Conservation (phyloP, 2,797 vertebrate genomes). For the Phrynocephalus forsythii region DNA sequence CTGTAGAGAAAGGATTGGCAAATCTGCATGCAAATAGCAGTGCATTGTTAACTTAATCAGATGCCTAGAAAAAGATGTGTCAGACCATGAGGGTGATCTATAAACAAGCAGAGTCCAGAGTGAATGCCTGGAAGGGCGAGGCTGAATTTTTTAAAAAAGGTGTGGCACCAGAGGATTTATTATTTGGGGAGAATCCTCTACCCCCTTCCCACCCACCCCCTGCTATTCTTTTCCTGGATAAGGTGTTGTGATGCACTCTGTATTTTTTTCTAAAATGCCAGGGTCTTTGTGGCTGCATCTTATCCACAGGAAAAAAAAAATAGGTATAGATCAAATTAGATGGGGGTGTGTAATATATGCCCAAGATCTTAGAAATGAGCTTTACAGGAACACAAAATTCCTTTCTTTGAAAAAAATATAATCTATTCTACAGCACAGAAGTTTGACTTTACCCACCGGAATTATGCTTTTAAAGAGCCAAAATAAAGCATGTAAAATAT, state of each 20-base stretch:
- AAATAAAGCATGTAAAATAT: slow-evolving; percentile 38
- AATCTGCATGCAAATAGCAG: slow-evolving; percentile 99
- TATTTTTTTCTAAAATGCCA: slow-evolving; percentile 29
- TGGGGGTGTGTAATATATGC: not conserved
- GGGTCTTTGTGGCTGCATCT: not conserved
- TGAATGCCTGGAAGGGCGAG: slow-evolving; percentile 81
- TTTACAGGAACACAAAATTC: not conserved
- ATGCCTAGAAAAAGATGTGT: slow-evolving; percentile 93
- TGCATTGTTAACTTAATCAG: slow-evolving; percentile 99
- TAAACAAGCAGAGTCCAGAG: slow-evolving; percentile 82
- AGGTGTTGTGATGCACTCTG: slow-evolving; percentile 66
- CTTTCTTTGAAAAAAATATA: not conserved
- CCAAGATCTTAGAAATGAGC: not conserved
- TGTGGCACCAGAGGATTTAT: slow-evolving; percentile 77
- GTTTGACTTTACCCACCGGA: not conserved
- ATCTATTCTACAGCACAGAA: not conserved
- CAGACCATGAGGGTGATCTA: slow-evolving; percentile 80
- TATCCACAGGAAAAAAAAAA: not conserved
- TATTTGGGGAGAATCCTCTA: slow-evolving; percentile 72
- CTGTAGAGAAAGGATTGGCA: slow-evolving; percentile 91
- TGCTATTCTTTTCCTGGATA: slow-evolving; percentile 35
- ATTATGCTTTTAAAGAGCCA: slow-evolving; percentile 8
- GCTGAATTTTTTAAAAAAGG: slow-evolving; percentile 80
- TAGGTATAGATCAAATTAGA: not conserved
- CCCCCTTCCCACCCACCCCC: not conserved